Evolutionary conservation across 2,797 vertebrate genomes (phyloP), one percentile per base, ranked within the genome.

Genomic region (Menidia menidia): DNA sequence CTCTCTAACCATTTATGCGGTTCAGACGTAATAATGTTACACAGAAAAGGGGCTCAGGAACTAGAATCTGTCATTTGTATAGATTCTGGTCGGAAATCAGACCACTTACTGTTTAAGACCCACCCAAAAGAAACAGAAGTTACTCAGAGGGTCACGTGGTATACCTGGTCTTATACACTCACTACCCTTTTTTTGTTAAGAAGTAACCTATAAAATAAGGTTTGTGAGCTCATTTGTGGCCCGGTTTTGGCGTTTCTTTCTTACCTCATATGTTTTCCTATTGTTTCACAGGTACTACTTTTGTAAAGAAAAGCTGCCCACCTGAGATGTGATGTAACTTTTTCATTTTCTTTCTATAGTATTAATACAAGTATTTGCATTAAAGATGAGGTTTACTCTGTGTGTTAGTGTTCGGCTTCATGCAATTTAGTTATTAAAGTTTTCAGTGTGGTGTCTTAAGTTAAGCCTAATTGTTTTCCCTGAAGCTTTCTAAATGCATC

Each of bases 211-310:
- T 39, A 19, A 6, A 47, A 19, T 6, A 31, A 31, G 8, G 6
- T 52, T 13, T 31, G 7, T 12, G 15, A 8, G 41, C n/a, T 18
- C 42, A n/a, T 59, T 68, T 68, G 30, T 50, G 6, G 42, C 19
- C 57, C 71, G 30, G 7, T 39, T 51, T 9, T 35, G 52, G 76
- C 74, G 73, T 64, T 71, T 73, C 67, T 73, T 71, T 85, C 76
- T 89, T 87, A 89, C 86, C 85, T 90, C 75, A 44, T 81, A 60
- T 84, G 60, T 75, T 83, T 52, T 16, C 41, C 53, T 80, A 63
- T 78, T 81, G 41, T 78, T 77, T 48, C 71, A 78, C 18, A 69
- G 73, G 85, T 88, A 82, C 56, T 70, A 54, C 62, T 75, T 82
- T 76, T 82, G 18, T 82, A 76, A 77, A 54, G 56, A 72, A 64